phyloP scores from a whole-genome alignment of 2,797 vertebrate genomes.

The Characodon lateralis region DNA sequence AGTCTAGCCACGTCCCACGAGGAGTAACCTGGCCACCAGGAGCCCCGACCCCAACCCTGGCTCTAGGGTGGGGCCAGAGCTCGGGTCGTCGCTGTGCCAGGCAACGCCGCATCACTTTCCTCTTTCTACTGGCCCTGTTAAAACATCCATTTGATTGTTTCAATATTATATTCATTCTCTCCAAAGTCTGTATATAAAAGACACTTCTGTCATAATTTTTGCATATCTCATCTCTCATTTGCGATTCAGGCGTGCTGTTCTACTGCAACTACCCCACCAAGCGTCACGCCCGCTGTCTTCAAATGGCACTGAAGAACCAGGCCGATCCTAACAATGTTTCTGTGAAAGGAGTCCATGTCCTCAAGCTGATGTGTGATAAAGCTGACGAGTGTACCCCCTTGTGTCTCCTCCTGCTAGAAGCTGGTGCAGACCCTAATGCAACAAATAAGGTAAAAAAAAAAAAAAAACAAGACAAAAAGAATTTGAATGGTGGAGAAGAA shows the following conservation, averaged over 20 bases:
- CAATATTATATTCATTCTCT: not conserved
- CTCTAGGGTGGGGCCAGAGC: too few relatives aligned
- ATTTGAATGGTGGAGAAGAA: too few relatives aligned
- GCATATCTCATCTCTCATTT: not conserved
- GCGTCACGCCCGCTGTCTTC: constrained; percentile 84
- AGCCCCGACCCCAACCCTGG: too few relatives aligned
- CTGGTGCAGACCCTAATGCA: constrained; percentile 87
- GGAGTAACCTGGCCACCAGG: too few relatives aligned
- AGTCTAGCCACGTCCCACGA: too few relatives aligned
- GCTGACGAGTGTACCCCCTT: constrained; percentile 79
- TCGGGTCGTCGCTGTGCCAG: too few relatives aligned
- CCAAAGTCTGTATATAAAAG: not conserved
- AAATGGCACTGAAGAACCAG: constrained; percentile 81
- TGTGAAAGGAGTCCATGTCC: constrained; percentile 81
- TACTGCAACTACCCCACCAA: constrained; percentile 89
- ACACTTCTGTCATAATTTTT: not conserved
- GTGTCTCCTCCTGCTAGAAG: constrained; percentile 86
- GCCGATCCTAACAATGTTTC: constrained; percentile 89
- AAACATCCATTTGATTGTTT: not conserved
- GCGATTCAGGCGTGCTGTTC: constrained; percentile 86
- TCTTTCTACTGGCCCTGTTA: too few relatives aligned
- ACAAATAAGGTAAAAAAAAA: constrained; percentile 71
- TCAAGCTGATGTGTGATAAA: constrained; percentile 87
- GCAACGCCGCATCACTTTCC: too few relatives aligned
- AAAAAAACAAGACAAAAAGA: not conserved